Evolutionary conservation across 2,113 vertebrate species (phyloP), one percentile per base, ranked within the genome.

Genomic region (Phrynosoma platyrhinos): DNA sequence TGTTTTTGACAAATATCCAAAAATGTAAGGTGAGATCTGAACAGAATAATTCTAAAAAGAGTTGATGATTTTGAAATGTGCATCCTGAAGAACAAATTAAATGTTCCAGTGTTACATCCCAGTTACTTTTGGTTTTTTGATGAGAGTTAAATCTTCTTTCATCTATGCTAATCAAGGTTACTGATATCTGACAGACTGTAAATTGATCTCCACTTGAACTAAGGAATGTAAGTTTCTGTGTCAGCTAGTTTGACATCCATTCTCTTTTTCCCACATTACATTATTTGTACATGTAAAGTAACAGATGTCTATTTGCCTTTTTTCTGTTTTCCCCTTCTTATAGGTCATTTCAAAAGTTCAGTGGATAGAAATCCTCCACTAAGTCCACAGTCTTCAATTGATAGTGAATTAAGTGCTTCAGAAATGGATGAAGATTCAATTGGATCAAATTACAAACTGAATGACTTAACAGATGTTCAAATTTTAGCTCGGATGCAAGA

Each of bases 361-460:
- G 91, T 96, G 74, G 99, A 99, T 82, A 97, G 97, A 96, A 99
- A 98, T 90, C 97, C 97, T 95, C 98, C 98, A 0, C 92, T 99
- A 81, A 99, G 99, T 94, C 99, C 99, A 5, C 98, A 99, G 85
- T 99, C 98, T 1, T 99, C 99, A 40, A 96, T 99, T 94, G 99
- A 99, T 96, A 99, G 99, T 87, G 99, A 99, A 95, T 97, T 99
- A 95, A 99, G 98, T 97, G 98, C 98, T 72, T 99, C 99, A 0
- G 99, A 99, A 94, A 98, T 99, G 98, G 99, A 99, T 25, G 99
- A 99, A 96, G 99, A 99, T 95, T 99, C 98, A 0, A 98, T 99
- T 94, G 98, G 99, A 90, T 99, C 98, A 84, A 98, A 98, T 92
- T 99, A 99, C 96, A 99, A 99, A 91, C 96, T 99, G 94, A 99